These are phyloP conservation scores for Myanophis thanlyinensis DNA, from an alignment of 2,113 vertebrate genomes.

Conservation along the genomic window DNA sequence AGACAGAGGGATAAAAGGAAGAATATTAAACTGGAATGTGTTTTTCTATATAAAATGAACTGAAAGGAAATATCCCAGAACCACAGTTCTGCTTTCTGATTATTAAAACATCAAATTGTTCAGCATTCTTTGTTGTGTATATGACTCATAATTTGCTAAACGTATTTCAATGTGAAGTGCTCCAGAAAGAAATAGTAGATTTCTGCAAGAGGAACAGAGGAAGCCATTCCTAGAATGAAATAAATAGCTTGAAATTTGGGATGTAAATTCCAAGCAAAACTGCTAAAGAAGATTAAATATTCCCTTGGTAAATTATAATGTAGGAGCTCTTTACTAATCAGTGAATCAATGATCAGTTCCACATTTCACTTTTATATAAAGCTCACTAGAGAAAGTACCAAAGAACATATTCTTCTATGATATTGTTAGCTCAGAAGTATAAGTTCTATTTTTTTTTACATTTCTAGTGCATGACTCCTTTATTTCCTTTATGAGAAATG, in stretches of 20 bases:
- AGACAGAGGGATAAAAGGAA: background rate
- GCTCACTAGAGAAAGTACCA: slow-evolving; percentile 2
- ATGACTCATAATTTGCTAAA: slow-evolving; percentile 39
- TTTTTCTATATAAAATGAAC: slow-evolving; percentile 25
- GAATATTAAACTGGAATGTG: background rate
- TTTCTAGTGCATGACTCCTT: background rate
- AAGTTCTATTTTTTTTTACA: background rate
- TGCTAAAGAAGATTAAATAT: slow-evolving; percentile 45
- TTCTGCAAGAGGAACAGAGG: slow-evolving; percentile 31
- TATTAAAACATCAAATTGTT: slow-evolving; percentile 36
- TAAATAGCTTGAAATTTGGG: slow-evolving; percentile 53
- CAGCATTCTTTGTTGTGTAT: slow-evolving; percentile 31
- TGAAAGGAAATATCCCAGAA: slow-evolving; percentile 10
- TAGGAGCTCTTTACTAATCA: slow-evolving; percentile 32
- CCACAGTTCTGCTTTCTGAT: slow-evolving; percentile 41
- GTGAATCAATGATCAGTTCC: slow-evolving; percentile 44
- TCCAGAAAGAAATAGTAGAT: slow-evolving; percentile 55
- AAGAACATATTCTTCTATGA: background rate
- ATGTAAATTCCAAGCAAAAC: slow-evolving; percentile 48
- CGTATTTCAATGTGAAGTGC: slow-evolving; percentile 50
- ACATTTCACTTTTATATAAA: slow-evolving; percentile 45
- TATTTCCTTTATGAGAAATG: background rate
- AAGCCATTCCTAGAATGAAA: slow-evolving; percentile 42
- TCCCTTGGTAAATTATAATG: slow-evolving; percentile 42
- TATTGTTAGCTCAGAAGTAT: background rate